A percentile compares a stretch with the other conserved stretches of the same genome.
Evolutionary conservation across 2,113 vertebrate species (phyloP).

Genomic region (Cololabis saira): DNA sequence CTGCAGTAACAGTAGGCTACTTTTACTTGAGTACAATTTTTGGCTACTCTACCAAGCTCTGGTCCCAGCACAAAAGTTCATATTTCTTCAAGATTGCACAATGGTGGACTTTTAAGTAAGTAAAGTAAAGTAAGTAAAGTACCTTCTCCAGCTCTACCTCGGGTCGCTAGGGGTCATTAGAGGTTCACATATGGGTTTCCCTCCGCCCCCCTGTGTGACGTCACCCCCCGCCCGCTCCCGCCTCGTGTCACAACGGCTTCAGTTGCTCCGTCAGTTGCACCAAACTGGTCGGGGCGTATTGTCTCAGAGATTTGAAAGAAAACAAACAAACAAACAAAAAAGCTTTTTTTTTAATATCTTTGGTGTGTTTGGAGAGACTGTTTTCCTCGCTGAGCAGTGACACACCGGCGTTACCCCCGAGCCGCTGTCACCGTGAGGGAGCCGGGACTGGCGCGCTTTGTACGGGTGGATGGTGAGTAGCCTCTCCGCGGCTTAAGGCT

Average conservation of each 20-base stretch:
- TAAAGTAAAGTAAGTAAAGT: no score
- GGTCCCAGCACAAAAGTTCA: no score
- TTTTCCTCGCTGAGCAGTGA: neutral
- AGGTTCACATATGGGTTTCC: conserved; percentile 35
- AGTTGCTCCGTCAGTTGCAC: conserved; percentile 48
- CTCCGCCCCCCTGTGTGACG: conserved; percentile 48
- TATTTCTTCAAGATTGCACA: no score
- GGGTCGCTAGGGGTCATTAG: conserved; percentile 61
- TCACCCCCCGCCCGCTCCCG: conserved; percentile 58
- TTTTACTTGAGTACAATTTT: no score
- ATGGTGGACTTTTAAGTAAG: no score
- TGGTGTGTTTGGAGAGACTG: neutral
- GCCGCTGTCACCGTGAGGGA: neutral
- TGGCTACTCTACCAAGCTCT: no score
- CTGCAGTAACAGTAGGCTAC: no score
- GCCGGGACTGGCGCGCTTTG: conserved; percentile 38
- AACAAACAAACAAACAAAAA: no score
- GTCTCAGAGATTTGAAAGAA: no score
- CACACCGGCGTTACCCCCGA: neutral
- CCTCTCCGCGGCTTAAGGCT: neutral
- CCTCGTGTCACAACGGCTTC: conserved; percentile 62
- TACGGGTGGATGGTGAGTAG: conserved; percentile 60
- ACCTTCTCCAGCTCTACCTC: no score
- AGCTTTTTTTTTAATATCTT: no score
- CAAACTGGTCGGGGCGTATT: conserved; percentile 27